Evolutionary conservation across 1,140 invertebrate species (phyloP).

Genomic region (Drosophila quadrilineata): DNA sequence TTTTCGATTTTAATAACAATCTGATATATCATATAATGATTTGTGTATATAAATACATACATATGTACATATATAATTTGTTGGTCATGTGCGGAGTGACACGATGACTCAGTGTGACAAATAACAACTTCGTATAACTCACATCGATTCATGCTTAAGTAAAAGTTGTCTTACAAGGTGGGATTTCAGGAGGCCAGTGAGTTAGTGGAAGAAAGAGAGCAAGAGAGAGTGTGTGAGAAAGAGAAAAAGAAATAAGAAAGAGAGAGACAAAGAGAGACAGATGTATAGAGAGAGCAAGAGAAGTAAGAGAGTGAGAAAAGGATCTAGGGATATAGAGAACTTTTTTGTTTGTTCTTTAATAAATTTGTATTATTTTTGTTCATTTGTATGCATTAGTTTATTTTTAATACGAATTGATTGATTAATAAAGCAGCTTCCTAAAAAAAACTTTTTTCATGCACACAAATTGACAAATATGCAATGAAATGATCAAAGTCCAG

Average conservation of each 20-base stretch:
- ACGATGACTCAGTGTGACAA: slow-evolving; percentile 12
- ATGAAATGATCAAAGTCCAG: no score
- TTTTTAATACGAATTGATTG: no score
- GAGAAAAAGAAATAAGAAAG: background rate
- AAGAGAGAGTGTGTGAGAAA: background rate
- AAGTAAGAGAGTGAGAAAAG: background rate
- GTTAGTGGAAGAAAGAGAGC: background rate
- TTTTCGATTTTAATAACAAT: no score
- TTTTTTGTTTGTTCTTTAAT: no score
- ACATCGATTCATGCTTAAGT: slow-evolving; percentile 17
- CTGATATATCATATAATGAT: no score
- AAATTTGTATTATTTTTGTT: no score
- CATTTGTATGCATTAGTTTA: no score
- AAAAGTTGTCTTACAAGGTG: slow-evolving; percentile 18
- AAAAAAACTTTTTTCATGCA: no score
- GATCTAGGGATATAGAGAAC: no score
- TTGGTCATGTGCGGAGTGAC: no score
- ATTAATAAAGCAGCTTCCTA: no score
- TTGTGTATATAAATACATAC: background rate
- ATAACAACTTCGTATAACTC: slow-evolving; percentile 19
- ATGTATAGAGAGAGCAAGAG: background rate
- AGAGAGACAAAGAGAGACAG: background rate
- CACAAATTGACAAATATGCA: no score
- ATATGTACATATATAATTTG: background rate
- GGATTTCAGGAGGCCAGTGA: background rate